Conservation (phyloP, 2,113 vertebrate genomes). For the Patagioenas fasciata region DNA sequence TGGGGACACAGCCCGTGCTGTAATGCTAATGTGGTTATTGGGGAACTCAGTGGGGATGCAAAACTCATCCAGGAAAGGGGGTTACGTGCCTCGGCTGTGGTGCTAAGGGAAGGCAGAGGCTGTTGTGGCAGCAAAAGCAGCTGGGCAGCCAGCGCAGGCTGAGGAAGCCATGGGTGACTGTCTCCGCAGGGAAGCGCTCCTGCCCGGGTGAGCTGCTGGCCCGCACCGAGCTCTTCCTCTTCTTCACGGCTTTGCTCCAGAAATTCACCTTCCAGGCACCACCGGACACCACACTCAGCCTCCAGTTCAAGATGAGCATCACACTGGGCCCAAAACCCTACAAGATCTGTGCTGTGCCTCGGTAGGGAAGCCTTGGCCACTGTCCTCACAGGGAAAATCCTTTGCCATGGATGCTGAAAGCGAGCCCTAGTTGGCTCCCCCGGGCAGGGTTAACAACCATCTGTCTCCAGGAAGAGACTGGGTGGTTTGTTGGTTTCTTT, state of each 20-base stretch:
- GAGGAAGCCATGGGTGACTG: not conserved
- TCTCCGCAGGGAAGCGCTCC: slow-evolving; percentile 76
- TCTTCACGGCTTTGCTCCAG: slow-evolving; percentile 81
- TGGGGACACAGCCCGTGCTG: not conserved
- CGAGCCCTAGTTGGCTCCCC: fast-evolving
- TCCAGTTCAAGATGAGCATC: slow-evolving; percentile 10
- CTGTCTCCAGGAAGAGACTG: not conserved
- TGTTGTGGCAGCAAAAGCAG: not conserved
- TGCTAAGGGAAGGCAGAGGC: not conserved
- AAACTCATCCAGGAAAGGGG: too few species aligned
- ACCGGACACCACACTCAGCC: slow-evolving; percentile 40
- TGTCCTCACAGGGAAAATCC: fast-evolving
- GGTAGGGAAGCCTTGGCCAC: not conserved
- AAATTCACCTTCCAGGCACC: slow-evolving; percentile 79
- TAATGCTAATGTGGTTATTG: fast-evolving
- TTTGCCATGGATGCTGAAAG: not conserved
- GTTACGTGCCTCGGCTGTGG: fast-evolving
- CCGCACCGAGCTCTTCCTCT: slow-evolving; percentile 83
- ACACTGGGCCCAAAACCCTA: slow-evolving; percentile 64
- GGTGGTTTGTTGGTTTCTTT: not conserved
- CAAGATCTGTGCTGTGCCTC: slow-evolving; percentile 67
- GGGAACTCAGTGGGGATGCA: not conserved
- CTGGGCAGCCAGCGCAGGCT: not conserved
- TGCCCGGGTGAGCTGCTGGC: slow-evolving; percentile 85
- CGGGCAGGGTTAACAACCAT: fast-evolving